Evolutionary conservation across 2,797 vertebrate genomes (phyloP).

Genomic region (Ficedula albicollis): DNA sequence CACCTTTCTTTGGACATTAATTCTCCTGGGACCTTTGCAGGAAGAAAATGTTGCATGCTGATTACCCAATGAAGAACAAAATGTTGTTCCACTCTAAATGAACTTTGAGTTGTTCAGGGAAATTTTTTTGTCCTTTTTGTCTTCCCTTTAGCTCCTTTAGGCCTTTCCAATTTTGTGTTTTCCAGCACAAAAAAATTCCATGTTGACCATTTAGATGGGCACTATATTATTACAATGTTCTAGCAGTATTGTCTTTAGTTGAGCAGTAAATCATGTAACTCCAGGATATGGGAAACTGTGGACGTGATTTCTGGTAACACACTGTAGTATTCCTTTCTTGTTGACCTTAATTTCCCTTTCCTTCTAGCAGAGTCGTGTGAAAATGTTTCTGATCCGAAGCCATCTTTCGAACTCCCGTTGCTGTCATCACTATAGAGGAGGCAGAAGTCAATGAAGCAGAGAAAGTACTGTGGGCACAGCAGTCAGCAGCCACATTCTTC

Average conservation of each 20-base stretch:
- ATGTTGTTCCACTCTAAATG: neutral
- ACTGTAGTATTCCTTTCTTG: neutral
- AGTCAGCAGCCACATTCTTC: neutral
- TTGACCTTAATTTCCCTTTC: conserved; percentile 25
- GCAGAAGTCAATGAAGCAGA: neutral
- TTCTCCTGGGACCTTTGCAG: neutral
- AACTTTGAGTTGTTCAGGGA: neutral
- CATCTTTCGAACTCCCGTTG: neutral
- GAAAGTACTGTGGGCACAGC: neutral
- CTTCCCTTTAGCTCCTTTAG: neutral
- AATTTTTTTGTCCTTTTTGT: neutral
- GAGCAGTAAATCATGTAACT: neutral
- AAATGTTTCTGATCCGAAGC: neutral
- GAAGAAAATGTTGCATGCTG: neutral
- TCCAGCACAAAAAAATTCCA: neutral
- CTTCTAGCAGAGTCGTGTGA: neutral
- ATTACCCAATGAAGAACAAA: neutral
- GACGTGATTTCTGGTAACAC: neutral
- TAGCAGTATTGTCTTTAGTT: neutral
- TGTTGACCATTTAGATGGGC: neutral
- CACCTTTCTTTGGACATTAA: neutral
- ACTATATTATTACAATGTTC: neutral
- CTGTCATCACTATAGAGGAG: neutral
- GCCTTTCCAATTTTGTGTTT: neutral
- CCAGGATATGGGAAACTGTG: neutral